These are phyloP conservation scores for Falco berigora DNA, from an alignment of 2,797 vertebrate species.

Conservation along the genomic window DNA sequence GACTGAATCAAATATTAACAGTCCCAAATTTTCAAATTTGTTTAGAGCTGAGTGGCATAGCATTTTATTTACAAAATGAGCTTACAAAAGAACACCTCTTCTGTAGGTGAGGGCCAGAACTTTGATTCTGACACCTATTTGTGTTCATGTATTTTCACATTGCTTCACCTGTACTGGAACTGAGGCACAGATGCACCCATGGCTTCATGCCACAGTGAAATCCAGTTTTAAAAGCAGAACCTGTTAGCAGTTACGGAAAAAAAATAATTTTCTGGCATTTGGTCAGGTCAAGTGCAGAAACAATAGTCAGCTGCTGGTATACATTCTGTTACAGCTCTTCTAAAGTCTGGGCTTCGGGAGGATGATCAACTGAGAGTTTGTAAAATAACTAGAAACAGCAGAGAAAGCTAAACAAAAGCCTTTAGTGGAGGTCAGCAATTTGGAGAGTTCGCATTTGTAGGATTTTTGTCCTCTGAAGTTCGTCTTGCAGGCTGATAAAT, in stretches of 20 bases:
- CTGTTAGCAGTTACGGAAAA: neutral
- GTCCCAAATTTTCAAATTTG: neutral
- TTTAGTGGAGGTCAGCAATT: constrained; percentile 7
- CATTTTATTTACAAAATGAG: neutral
- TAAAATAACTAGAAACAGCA: constrained; percentile 7
- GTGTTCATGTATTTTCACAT: neutral
- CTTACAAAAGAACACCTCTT: neutral
- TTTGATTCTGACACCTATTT: neutral
- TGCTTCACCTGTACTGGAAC: neutral
- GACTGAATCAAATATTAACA: neutral
- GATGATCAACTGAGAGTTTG: constrained; percentile 13
- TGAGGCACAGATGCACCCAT: neutral
- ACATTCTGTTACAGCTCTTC: neutral
- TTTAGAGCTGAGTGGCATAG: neutral
- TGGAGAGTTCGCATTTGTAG: neutral
- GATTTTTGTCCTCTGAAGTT: constrained; percentile 26
- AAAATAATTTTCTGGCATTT: neutral
- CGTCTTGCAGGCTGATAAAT: neutral
- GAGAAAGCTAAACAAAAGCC: constrained; percentile 1
- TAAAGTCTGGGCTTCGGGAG: neutral
- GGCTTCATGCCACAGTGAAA: neutral
- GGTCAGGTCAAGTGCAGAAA: constrained; percentile 26
- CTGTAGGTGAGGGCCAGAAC: neutral
- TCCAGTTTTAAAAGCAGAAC: neutral
- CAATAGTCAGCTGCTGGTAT: neutral